Evolutionary conservation across 2,888 invertebrate genomes (phyloP), one percentile per base, ranked within the genome.

Genomic region (Drosophila macrospina): DNA sequence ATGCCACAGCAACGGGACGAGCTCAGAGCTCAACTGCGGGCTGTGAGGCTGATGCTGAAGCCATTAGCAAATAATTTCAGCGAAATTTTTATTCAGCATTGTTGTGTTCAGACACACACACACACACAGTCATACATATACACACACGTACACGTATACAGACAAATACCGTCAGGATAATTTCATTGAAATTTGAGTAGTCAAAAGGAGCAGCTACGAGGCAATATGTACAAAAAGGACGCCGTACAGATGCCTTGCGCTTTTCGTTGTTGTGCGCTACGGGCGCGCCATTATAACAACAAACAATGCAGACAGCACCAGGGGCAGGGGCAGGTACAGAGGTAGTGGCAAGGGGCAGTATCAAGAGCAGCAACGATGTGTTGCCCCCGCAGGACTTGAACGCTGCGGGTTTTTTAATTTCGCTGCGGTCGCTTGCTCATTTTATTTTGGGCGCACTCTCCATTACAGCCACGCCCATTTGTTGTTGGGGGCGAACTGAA

Each of bases 161-260:
- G 37, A 65, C 76, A 75, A 81, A 87, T 87, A 68, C 86, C 78
- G 82, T 78, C 79, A 90, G 89, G 89, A 90, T 89, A 80, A 89
- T 89, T 89, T 90, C 83, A 89, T 89, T 90, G 89, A 89, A 89
- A 89, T 89, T 87, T 89, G 90, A 89, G 88, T 88, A 75, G 82
- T 63, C 81, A 67, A 78, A 89, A 88, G 74, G 84, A 77, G 68
- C 77, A 79, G 69, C 78, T 60, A 67, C 56, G 66, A 65, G 51
- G 66, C 66, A 69, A 78, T 74, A 80, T 64, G 78, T 74, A 77
- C 79, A 83, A 74, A 55, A 80, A 84, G 76, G 77, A 73, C 74
- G 73, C 62, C 69, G 69, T 77, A 86, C 83, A 83, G 83, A 83
- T 83, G 83, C 86, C 78, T 83, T 83, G 83, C 83, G 86, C 83